Conservation (phyloP, 1,140 invertebrate species). For the Mactra quadrangularis region DNA sequence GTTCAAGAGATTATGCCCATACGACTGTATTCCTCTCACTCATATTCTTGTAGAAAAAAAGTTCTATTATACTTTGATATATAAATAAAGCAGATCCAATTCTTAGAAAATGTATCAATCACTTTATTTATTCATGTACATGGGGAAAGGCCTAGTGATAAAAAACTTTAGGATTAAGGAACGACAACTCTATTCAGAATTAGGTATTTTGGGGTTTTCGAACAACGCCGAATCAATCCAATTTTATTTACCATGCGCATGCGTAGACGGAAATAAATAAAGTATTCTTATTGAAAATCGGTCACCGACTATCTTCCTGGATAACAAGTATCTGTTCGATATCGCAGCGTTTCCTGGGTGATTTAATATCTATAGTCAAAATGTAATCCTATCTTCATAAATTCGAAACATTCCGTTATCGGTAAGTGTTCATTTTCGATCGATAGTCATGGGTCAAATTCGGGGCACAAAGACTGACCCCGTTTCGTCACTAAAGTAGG, state of each 20-base stretch:
- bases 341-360: not conserved
- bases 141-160: too few relatives aligned
- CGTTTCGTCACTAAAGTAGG: not conserved
- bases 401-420: not conserved
- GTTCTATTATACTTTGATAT: too few relatives aligned
- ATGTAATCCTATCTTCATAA: not conserved
- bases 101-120: too few relatives aligned
- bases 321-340: not conserved
- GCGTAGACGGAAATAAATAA: conserved; percentile 41
- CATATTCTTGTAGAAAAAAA: too few relatives aligned
- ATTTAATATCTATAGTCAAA: not conserved
- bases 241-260: not conserved
- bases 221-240: too few relatives aligned
- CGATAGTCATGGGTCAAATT: not conserved
- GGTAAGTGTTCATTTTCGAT: not conserved
- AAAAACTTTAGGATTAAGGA: too few relatives aligned
- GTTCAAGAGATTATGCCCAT: too few relatives aligned
- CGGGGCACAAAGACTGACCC: conserved; percentile 24
- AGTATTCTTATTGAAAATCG: conserved; percentile 3
- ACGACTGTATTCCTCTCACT: too few relatives aligned
- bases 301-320: conserved; percentile 18
- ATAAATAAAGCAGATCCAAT: too few relatives aligned
- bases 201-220: too few relatives aligned
- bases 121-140: too few relatives aligned
- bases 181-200: too few relatives aligned